Conservation (phyloP, 2,113 vertebrate genomes). For the Aptenodytes patagonicus region DNA sequence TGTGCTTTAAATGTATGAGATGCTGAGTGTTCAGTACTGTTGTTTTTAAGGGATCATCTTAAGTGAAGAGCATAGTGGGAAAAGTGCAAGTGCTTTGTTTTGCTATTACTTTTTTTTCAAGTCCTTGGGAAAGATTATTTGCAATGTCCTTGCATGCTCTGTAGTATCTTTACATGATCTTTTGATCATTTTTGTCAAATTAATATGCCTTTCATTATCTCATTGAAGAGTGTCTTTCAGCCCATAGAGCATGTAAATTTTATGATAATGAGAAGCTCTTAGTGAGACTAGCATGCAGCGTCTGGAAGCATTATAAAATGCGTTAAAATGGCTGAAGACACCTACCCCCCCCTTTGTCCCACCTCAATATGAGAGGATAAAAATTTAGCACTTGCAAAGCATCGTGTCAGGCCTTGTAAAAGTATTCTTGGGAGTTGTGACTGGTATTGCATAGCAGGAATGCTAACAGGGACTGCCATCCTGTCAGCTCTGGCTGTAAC, state of each 20-base stretch:
- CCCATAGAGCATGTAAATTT: conserved; percentile 37
- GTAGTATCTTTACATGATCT: neutral
- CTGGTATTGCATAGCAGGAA: neutral
- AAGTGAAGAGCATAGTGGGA: neutral
- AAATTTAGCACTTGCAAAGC: neutral
- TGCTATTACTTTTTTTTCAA: neutral
- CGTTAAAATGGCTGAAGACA: conserved; percentile 17
- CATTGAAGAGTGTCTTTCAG: conserved; percentile 28
- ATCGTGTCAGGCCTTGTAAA: neutral
- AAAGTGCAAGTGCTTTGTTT: neutral
- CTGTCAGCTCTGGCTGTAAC: neutral
- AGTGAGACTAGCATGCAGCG: neutral
- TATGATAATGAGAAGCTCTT: conserved; percentile 54
- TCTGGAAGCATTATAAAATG: conserved; percentile 31
- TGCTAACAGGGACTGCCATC: neutral
- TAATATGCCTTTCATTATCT: conserved; percentile 37
- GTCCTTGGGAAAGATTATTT: neutral
- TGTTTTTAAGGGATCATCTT: neutral
- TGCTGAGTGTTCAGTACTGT: neutral
- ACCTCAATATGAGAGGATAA: neutral
- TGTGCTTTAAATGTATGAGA: neutral
- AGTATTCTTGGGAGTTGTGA: neutral
- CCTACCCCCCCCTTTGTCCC: neutral
- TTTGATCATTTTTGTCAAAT: conserved; percentile 21
- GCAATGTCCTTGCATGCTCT: neutral